phyloP scores from a whole-genome alignment of 2,113 vertebrate species.

The Syngnathus floridae region DNA sequence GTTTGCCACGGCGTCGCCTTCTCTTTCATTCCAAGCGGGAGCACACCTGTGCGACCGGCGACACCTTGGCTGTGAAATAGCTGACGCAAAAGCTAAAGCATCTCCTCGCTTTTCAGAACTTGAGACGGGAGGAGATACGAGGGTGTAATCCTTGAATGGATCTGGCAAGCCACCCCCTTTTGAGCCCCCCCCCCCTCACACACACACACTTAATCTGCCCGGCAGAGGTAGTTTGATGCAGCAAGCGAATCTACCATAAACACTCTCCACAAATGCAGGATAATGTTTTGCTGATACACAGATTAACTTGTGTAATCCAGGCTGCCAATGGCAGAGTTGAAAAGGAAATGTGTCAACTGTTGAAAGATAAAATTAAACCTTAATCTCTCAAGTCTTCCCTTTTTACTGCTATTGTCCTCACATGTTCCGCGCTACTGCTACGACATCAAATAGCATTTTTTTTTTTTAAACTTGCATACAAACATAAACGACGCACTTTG shows the following conservation, averaged over 20 bases:
- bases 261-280: slow-evolving; percentile 61
- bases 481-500: neutral
- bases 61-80: slow-evolving; percentile 65
- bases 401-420: slow-evolving; percentile 31
- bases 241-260: slow-evolving; percentile 58
- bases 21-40: slow-evolving; percentile 31
- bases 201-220: slow-evolving; percentile 58
- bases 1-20: slow-evolving; percentile 34
- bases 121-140: slow-evolving; percentile 62
- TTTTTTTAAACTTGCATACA: neutral
- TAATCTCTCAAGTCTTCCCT: slow-evolving; percentile 32
- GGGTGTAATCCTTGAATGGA: slow-evolving; percentile 65
- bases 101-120: slow-evolving; percentile 58
- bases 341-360: slow-evolving; percentile 61
- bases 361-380: slow-evolving; percentile 63
- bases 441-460: neutral
- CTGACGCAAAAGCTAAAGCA: slow-evolving; percentile 60
- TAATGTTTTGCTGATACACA: slow-evolving; percentile 72
- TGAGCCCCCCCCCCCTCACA: slow-evolving; percentile 45
- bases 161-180: slow-evolving; percentile 44
- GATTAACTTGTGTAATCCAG: slow-evolving; percentile 71
- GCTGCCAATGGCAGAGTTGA: slow-evolving; percentile 60
- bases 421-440: slow-evolving; percentile 30
- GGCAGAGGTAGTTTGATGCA: slow-evolving; percentile 61
- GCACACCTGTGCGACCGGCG: slow-evolving; percentile 27